These are phyloP conservation scores for Tupaia tana DNA, from an alignment of 2,113 vertebrate genomes.

Conservation along the genomic window DNA sequence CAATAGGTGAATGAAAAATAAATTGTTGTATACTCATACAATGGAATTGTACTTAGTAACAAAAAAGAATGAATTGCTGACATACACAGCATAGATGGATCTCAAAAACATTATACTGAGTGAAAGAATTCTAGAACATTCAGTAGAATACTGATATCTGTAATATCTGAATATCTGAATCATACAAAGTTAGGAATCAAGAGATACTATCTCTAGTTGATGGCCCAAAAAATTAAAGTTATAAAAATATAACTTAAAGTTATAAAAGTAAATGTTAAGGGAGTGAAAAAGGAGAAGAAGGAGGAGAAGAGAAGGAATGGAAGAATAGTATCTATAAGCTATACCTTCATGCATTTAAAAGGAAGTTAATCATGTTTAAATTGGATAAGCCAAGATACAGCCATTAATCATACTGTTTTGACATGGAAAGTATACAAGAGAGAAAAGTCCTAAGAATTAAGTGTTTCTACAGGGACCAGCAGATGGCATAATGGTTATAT, in stretches of 20 bases:
- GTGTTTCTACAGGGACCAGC: too few relatives aligned
- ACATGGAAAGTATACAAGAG: not conserved
- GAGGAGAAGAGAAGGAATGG: not conserved
- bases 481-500: too few relatives aligned
- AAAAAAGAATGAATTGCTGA: not conserved
- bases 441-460: not conserved
- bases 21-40: not conserved
- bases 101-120: not conserved
- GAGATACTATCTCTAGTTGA: not conserved
- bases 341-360: not conserved
- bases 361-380: not conserved
- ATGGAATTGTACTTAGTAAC: not conserved
- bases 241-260: slow-evolving; percentile 20
- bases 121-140: not conserved
- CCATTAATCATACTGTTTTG: not conserved
- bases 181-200: not conserved
- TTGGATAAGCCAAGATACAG: not conserved
- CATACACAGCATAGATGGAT: not conserved
- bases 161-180: not conserved
- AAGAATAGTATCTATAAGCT: not conserved
- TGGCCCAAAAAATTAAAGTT: not conserved
- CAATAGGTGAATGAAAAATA: not conserved
- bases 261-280: not conserved
- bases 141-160: not conserved
- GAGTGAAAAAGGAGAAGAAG: slow-evolving; percentile 17